Base-by-base conservation (phyloP, 2,113 vertebrate genomes). In the Ranitomeya imitator region DNA sequence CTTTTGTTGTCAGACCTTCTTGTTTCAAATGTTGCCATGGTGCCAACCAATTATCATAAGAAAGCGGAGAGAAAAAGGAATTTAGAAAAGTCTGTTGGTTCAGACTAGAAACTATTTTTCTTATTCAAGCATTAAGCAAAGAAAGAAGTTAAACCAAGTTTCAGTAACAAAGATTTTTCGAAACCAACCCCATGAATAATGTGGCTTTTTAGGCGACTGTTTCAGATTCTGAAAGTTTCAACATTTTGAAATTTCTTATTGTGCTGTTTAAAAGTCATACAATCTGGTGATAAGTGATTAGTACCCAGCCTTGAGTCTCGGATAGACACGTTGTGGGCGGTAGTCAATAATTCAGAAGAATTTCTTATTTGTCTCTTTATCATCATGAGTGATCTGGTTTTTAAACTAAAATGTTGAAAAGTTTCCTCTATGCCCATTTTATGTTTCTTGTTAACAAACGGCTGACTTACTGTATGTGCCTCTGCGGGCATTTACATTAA, bases 21-120 rank as follows among this genome's bases (percentile, higher is more conserved):
- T 93, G 92, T 93, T 94, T 95, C 94, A 95, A 91, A 93, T 93
- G 95, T 96, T 96, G 92, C 95, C 95, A 96, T 95, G 95, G 95
- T 93, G 94, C 93, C 94, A 69, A 87, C 3, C 86, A 90, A 96
- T 96, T 95, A 95, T 92, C 96, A 96, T 96, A 95, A 95, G 96
- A 97, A 97, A 93, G 92, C 26, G 89, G 73, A 71, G 87, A 84
- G 73, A 90, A 87, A 79, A 89, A 92, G 90, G 83, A 83, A 65
- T 73, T 51, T 65, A 88, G 69, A 90, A 91, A 94, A 94, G 94
- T 93, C 93, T 94, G 93, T 95, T 94, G 92, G 91, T 94, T 92
- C 93, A 94, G 90, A 93, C 91, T 91, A 91, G 92, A 93, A 76
- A 83, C 80, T 91, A 89, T 90, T 89, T 93, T 90, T 93, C 76